phyloP scores from a whole-genome alignment of 2,113 vertebrate genomes.

The Gasterosteus aculeatus region DNA sequence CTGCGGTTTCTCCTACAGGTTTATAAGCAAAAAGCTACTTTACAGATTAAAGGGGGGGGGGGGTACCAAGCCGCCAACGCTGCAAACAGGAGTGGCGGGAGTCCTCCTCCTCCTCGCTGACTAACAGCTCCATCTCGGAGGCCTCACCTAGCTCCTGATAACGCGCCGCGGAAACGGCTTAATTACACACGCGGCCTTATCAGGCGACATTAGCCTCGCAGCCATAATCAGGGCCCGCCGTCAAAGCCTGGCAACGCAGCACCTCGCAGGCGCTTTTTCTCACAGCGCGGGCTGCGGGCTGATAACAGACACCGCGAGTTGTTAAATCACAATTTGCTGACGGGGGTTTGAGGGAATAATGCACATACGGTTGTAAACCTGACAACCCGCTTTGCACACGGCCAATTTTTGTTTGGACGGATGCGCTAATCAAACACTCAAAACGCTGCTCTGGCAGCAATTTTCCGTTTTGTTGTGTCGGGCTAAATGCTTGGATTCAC shows the following conservation, averaged over 20 bases:
- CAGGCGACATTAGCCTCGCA: conserved; percentile 74
- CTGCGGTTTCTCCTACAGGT: background rate
- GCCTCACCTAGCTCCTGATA: conserved; percentile 73
- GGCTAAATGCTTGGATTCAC: conserved; percentile 13
- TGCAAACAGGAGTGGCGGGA: conserved; percentile 19
- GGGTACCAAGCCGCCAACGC: conserved; percentile 21
- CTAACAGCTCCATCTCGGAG: conserved; percentile 68
- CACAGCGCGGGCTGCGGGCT: conserved; percentile 60
- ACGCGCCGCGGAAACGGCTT: conserved; percentile 71
- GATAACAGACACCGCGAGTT: conserved; percentile 70
- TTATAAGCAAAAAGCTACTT: conserved; percentile 7
- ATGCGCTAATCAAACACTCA: conserved; percentile 34
- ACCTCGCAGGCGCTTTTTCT: conserved; percentile 53
- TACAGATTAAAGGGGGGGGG: conserved; percentile 23
- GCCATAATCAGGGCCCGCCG: conserved; percentile 70
- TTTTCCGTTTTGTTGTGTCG: conserved; percentile 17
- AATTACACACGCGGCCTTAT: conserved; percentile 79
- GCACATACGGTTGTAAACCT: conserved; percentile 60
- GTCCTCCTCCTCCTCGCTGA: conserved; percentile 39
- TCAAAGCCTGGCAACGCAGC: conserved; percentile 67
- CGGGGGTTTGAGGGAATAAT: conserved; percentile 63
- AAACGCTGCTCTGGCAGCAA: conserved; percentile 12
- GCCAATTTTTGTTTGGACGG: conserved; percentile 52
- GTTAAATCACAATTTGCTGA: conserved; percentile 76
- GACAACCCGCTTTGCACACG: conserved; percentile 45